Evolutionary conservation across 2,888 invertebrate species (phyloP), one percentile per base, ranked within the genome.

Genomic region (Aphidoletes aphidimyza): DNA sequence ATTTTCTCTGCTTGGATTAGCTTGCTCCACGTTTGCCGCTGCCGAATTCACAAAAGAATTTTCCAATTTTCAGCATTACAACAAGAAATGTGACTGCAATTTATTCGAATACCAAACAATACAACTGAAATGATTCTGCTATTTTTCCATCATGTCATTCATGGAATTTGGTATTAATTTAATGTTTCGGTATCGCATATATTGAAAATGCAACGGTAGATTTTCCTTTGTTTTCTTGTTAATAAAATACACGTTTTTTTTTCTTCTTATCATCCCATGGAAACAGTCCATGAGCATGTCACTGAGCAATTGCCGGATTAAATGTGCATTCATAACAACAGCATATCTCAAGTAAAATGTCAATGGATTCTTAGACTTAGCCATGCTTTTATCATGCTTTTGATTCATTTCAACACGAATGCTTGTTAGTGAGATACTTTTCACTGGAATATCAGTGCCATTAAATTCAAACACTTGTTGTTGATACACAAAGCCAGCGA

Each of bases 101-200:
- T 17, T 47, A 47, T 47, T 47, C 14, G 11, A 69, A 34, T 30
- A 34, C 14, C 30, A 30, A 69, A 69, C 8, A 69, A n/a, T 69
- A 69, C 30, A 6, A 30, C 30, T 69, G 69, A 14, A 69, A 69
- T 69, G 8, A 69, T 69, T 69, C 17, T 22, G 54, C 69, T 69
- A 26, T 34, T 69, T n/a, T n/a, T 34, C 30, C 69, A 69, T 34
- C 2, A 69, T 69, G 69, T 69, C 69, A 69, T 30, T 69, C 69
- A 14, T 69, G 69, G 69, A 69, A 69, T 69, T 69, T 69, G 69
- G 69, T 54, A 54, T 54, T 54, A 54, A 54, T 54, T n/a, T 26
- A 54, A 26, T 22, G 54, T 26, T 54, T 14, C 30, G 26, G 30
- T 54, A 8, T 69, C 22, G 54, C 69, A 69, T 69, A 69, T 69